Evolutionary conservation across 2,797 vertebrate genomes (phyloP).

Genomic region (Acrossocheilus wenchowensis): DNA sequence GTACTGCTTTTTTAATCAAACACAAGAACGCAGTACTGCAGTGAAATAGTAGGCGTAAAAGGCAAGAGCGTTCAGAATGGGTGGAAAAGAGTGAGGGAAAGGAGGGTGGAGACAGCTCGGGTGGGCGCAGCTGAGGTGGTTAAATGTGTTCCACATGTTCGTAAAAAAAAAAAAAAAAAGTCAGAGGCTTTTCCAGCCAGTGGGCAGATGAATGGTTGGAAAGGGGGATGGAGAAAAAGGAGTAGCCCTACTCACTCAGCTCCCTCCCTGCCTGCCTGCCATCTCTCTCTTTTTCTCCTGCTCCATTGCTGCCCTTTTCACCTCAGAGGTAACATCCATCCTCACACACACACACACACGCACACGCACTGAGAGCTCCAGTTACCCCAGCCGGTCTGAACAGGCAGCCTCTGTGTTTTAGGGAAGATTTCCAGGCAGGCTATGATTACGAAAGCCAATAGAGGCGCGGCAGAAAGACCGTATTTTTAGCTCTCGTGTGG

Average conservation of each 20-base stretch:
- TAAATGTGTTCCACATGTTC: slow-evolving; percentile 53
- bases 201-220: slow-evolving; percentile 50
- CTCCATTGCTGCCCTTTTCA: slow-evolving; percentile 34
- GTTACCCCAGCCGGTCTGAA: slow-evolving; percentile 33
- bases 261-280: slow-evolving; percentile 13
- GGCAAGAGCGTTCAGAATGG: neutral
- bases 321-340: slow-evolving; percentile 16
- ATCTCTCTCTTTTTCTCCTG: slow-evolving; percentile 6
- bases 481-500: slow-evolving; percentile 41
- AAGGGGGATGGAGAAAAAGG: slow-evolving; percentile 49
- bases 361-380: neutral
- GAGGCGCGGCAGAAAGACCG: neutral
- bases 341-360: neutral
- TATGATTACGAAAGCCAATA: slow-evolving; percentile 23
- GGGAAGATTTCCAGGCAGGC: slow-evolving; percentile 35
- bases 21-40: slow-evolving; percentile 7
- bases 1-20: slow-evolving; percentile 16
- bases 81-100: slow-evolving; percentile 37
- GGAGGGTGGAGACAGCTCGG: slow-evolving; percentile 37
- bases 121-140: slow-evolving; percentile 41
- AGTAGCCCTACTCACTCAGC: slow-evolving; percentile 13
- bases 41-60: neutral
- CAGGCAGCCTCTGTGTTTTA: slow-evolving; percentile 24
- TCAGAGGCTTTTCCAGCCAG: slow-evolving; percentile 40
- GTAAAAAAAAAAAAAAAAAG: slow-evolving; percentile 30